Percentiles rank a stretch among this genome's conserved stretches.
Evolutionary conservation across 2,888 invertebrate genomes (phyloP).

Genomic region (Helicoverpa assulta): DNA sequence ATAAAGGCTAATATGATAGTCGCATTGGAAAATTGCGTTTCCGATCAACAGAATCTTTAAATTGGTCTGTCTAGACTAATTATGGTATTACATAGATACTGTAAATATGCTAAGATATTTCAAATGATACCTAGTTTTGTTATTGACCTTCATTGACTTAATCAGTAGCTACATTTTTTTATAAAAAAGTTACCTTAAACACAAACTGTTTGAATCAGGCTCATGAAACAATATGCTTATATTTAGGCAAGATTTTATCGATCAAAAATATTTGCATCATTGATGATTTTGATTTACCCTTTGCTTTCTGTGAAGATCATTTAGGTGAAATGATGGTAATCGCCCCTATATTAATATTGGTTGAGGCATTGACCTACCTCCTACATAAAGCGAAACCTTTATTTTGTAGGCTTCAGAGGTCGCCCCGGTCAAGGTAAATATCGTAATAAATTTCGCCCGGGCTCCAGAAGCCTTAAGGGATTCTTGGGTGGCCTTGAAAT

Average conservation of each 20-base stretch:
- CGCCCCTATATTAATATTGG: conserved; percentile 1
- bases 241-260: background rate
- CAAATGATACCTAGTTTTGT: no score
- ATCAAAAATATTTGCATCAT: background rate
- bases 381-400: background rate
- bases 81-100: no score
- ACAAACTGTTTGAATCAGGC: no score
- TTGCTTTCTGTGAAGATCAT: background rate
- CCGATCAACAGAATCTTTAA: no score
- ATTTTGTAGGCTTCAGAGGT: conserved; percentile 35
- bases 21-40: no score
- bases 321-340: background rate
- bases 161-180: no score
- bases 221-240: no score
- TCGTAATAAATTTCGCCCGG: conserved; percentile 40
- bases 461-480: conserved; percentile 29
- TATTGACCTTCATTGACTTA: no score
- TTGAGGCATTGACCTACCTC: conserved; percentile 6
- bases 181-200: no score
- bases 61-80: no score
- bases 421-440: conserved; percentile 26
- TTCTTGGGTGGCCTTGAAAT: conserved; percentile 25
- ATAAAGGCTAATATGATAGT: no score
- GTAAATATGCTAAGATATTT: no score
- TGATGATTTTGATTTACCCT: background rate